phyloP scores from a whole-genome alignment of 2,113 vertebrate genomes.

The Glaucomys volans region DNA sequence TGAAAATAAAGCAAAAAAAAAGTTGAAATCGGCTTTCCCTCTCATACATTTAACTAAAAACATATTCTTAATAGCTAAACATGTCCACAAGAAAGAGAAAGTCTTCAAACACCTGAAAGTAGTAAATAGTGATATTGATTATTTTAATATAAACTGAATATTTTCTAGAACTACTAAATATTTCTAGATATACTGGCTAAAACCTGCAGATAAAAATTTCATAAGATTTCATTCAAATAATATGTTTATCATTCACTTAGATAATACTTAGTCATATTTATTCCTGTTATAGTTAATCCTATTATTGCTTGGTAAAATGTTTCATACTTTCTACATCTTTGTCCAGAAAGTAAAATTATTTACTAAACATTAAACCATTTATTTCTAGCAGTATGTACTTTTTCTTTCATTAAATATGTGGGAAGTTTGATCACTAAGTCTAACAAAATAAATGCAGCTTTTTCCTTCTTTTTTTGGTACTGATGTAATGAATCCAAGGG shows the following conservation, averaged over 20 bases:
- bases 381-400: not conserved
- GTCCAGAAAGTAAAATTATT: constrained; percentile 12
- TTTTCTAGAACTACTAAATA: constrained; percentile 4
- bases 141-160: not conserved
- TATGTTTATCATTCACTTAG: not conserved
- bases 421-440: not conserved
- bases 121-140: not conserved
- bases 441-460: constrained; percentile 2
- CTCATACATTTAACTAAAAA: not conserved
- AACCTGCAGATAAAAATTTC: constrained; percentile 24
- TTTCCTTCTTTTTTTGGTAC: not conserved
- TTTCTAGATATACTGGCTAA: not conserved
- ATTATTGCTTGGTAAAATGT: not conserved
- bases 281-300: not conserved
- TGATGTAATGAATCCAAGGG: too few species aligned
- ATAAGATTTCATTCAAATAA: constrained; percentile 5
- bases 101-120: not conserved
- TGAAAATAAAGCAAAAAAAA: not conserved
- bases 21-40: not conserved
- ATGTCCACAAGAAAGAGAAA: not conserved
- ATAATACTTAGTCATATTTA: not conserved
- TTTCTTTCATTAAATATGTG: not conserved
- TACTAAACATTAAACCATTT: not conserved
- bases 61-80: not conserved
- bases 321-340: not conserved